Percentiles rank a stretch among this genome's conserved stretches.
Evolutionary conservation across 1,140 invertebrate species (phyloP).

Genomic region (Thalassaphorura encarpata): DNA sequence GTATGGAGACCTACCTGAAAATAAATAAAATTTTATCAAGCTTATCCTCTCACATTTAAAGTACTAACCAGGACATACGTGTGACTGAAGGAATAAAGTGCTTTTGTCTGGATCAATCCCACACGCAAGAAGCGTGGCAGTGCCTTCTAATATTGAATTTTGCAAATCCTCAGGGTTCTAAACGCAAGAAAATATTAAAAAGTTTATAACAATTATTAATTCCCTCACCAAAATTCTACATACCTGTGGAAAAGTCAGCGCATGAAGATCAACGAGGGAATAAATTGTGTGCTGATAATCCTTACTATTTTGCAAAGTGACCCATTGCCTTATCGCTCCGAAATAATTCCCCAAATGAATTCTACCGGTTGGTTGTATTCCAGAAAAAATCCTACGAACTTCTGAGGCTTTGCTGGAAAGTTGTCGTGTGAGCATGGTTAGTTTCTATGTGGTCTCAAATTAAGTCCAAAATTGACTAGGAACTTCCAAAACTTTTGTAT

Average conservation of each 20-base stretch:
- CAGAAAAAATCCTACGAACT: constrained; percentile 63
- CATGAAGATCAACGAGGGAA: constrained; percentile 89
- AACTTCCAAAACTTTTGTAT: no score
- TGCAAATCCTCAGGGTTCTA: constrained; percentile 57
- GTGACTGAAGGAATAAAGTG: constrained; percentile 83
- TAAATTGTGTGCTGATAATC: constrained; percentile 55
- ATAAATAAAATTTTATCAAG: neutral
- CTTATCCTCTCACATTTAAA: neutral
- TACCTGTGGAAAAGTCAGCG: constrained; percentile 78
- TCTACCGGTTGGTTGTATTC: constrained; percentile 89
- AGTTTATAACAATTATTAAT: neutral
- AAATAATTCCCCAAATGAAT: constrained; percentile 96
- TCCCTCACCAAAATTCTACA: constrained; percentile 6
- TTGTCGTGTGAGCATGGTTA: no score
- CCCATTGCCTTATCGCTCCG: constrained; percentile 81
- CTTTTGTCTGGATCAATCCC: constrained; percentile 75
- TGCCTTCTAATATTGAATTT: constrained; percentile 61
- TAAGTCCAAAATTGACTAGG: no score
- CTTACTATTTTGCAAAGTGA: constrained; percentile 62
- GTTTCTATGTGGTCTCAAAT: no score
- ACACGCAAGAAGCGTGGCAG: constrained; percentile 78
- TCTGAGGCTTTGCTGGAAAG: neutral
- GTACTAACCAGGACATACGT: constrained; percentile 41
- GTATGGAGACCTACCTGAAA: constrained; percentile 62
- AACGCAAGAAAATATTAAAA: constrained; percentile 23